Evolutionary conservation across 2,797 vertebrate genomes (phyloP).

Genomic region (Melanotaenia trifasciata): DNA sequence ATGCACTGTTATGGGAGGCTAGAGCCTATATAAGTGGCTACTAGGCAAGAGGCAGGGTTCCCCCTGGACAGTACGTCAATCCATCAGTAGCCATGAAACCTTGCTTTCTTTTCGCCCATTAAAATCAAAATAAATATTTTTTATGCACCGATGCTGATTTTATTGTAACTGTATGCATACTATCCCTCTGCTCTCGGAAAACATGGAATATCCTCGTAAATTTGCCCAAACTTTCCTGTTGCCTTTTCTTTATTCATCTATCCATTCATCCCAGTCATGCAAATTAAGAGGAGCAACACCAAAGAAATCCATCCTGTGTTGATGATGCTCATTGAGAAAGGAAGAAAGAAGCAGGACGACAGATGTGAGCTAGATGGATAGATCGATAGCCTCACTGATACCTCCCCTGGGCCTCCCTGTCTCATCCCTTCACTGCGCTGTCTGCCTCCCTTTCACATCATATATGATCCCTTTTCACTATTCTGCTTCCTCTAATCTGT

Average conservation of each 20-base stretch:
- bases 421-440: slow-evolving; percentile 45
- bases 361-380: slow-evolving; percentile 55
- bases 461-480: slow-evolving; percentile 36
- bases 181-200: too few species aligned
- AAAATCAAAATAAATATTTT: too few species aligned
- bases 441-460: slow-evolving; percentile 63
- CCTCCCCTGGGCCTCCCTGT: slow-evolving; percentile 55
- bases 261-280: slow-evolving; percentile 19
- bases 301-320: slow-evolving; percentile 36
- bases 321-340: slow-evolving; percentile 49
- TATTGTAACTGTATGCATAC: too few species aligned
- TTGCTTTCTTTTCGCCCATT: too few species aligned
- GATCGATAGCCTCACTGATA: slow-evolving; percentile 73
- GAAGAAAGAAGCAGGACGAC: slow-evolving; percentile 50
- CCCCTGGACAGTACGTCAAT: too few species aligned
- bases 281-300: slow-evolving; percentile 18
- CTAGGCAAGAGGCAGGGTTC: too few species aligned
- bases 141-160: too few species aligned
- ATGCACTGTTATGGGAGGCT: too few species aligned
- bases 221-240: too few species aligned
- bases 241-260: slow-evolving; percentile 17
- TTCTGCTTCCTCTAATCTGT: slow-evolving; percentile 63
- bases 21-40: too few species aligned
- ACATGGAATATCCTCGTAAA: too few species aligned
- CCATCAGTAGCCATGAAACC: too few species aligned